Percentiles rank a stretch among this genome's conserved stretches.
These are phyloP conservation scores for Drosophila gaucha DNA, from an alignment of 2,888 invertebrate species.

Conservation along the genomic window DNA sequence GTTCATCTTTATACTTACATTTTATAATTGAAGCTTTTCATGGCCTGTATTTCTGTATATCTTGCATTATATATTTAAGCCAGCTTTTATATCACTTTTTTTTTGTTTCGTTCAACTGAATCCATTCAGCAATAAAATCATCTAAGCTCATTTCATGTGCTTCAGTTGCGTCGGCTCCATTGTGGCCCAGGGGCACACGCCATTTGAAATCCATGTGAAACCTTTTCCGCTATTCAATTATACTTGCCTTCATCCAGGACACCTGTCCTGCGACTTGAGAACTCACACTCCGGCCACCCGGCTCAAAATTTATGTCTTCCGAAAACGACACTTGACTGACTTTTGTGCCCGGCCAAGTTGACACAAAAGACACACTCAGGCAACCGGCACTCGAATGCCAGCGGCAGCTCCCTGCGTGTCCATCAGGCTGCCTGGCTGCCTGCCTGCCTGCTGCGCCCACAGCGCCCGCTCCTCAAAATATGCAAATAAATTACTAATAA, in stretches of 20 bases:
- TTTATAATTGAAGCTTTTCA: conserved; percentile 16
- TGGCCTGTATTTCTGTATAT: neutral
- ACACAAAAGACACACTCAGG: conserved; percentile 54
- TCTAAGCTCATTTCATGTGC: conserved; percentile 47
- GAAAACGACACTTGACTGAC: conserved; percentile 66
- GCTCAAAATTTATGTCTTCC: conserved; percentile 65
- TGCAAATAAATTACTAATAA: conserved; percentile 80
- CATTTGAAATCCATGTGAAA: conserved; percentile 58
- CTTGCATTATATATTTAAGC: conserved; percentile 15
- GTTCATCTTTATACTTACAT: neutral
- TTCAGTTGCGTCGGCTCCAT: conserved; percentile 13
- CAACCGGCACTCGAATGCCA: conserved; percentile 31
- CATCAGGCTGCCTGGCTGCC: conserved; percentile 21
- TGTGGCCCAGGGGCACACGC: conserved; percentile 24
- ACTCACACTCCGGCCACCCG: conserved; percentile 32
- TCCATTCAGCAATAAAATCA: conserved; percentile 39
- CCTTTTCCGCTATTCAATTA: conserved; percentile 62
- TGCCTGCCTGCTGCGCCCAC: conserved; percentile 47
- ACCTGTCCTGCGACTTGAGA: conserved; percentile 44
- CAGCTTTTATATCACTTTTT: conserved; percentile 18
- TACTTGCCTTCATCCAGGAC: conserved; percentile 52
- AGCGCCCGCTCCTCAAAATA: conserved; percentile 61
- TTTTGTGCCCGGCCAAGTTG: conserved; percentile 61
- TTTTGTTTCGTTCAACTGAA: conserved; percentile 15
- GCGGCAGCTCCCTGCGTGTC: conserved; percentile 27